phyloP scores from a whole-genome alignment of 2,888 invertebrate genomes.

The Carterocephalus palaemon region DNA sequence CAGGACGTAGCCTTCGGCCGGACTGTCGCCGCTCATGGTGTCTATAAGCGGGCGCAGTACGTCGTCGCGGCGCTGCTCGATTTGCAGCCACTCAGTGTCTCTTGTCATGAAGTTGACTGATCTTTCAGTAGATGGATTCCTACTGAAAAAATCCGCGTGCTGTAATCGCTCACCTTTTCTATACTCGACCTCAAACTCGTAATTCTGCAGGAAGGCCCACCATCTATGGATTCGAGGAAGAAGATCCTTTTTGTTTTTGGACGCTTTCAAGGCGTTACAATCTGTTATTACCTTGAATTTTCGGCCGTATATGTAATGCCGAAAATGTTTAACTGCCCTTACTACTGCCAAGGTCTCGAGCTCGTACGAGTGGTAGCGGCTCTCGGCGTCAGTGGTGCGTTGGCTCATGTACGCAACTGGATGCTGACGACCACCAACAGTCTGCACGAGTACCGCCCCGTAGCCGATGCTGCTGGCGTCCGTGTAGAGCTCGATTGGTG shows the following conservation, averaged over 20 bases:
- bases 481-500: slow-evolving; percentile 23
- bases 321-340: slow-evolving; percentile 34
- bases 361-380: slow-evolving; percentile 31
- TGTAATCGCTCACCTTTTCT: slow-evolving; percentile 20
- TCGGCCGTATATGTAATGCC: slow-evolving; percentile 33
- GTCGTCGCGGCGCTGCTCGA: slow-evolving; percentile 20
- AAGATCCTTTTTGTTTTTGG: slow-evolving; percentile 35
- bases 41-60: slow-evolving; percentile 22
- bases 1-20: slow-evolving; percentile 19
- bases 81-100: slow-evolving; percentile 1
- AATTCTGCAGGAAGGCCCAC: slow-evolving; percentile 38
- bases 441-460: slow-evolving; percentile 27
- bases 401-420: slow-evolving; percentile 27
- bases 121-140: slow-evolving; percentile 23
- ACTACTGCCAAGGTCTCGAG: slow-evolving; percentile 30
- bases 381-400: slow-evolving; percentile 27
- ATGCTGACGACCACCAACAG: slow-evolving; percentile 11
- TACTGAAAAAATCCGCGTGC: slow-evolving; percentile 28
- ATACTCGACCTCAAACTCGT: slow-evolving; percentile 29
- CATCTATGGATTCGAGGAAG: slow-evolving; percentile 36
- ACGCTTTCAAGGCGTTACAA: slow-evolving; percentile 37
- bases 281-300: slow-evolving; percentile 29
- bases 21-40: slow-evolving; percentile 15
- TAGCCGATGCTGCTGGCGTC: slow-evolving; percentile 32
- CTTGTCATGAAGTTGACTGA: slow-evolving; percentile 26